Conservation (phyloP, 2,888 invertebrate species). For the Athripsodes cinereus region DNA sequence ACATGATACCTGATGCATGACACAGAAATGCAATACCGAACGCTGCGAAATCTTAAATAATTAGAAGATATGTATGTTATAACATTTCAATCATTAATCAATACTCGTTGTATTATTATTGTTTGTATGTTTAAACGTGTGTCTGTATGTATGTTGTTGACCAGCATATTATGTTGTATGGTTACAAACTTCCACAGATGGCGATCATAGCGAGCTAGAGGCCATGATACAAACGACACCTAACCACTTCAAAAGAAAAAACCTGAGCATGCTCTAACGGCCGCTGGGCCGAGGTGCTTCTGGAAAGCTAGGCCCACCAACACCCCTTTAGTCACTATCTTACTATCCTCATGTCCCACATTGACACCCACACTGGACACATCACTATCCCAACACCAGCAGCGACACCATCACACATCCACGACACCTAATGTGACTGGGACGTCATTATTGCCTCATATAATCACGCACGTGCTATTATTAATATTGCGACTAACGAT, state of each 20-base stretch:
- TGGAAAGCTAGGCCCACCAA: constrained; percentile 24
- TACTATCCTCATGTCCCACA: constrained; percentile 3
- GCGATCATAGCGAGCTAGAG: constrained; percentile 54
- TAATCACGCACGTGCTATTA: not conserved
- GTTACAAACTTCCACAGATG: constrained; percentile 41
- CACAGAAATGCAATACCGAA: too few relatives aligned
- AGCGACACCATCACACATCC: not conserved
- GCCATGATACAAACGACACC: constrained; percentile 55
- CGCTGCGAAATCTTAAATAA: too few relatives aligned
- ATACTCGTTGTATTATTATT: too few relatives aligned
- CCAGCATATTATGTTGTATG: constrained; percentile 14
- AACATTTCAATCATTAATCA: too few relatives aligned
- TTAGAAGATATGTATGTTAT: too few relatives aligned
- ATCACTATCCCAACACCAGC: constrained; percentile 1
- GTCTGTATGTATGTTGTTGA: not conserved
- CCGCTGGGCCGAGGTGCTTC: constrained; percentile 26
- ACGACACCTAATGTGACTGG: constrained; percentile 13
- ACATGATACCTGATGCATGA: too few relatives aligned
- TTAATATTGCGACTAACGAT: too few relatives aligned
- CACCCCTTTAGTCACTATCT: constrained; percentile 21
- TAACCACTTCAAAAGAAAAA: constrained; percentile 56
- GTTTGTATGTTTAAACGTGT: not conserved
- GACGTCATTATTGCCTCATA: constrained; percentile 9
- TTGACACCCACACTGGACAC: constrained; percentile 9
- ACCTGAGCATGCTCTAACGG: constrained; percentile 51